These are phyloP conservation scores for Anguilla megastoma DNA, from an alignment of 2,797 vertebrate species.

Conservation along the genomic window DNA sequence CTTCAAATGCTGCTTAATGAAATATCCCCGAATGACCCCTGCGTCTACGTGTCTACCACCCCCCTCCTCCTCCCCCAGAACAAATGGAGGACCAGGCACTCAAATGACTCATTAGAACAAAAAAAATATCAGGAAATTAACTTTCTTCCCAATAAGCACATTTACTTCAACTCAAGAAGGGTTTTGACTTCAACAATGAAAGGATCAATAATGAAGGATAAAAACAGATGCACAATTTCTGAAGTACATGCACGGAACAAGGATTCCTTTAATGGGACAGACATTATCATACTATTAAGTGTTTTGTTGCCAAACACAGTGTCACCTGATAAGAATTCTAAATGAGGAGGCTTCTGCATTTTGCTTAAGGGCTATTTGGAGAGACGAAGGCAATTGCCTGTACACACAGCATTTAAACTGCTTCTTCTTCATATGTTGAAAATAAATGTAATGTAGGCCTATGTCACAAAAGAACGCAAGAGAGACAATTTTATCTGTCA, in stretches of 20 bases:
- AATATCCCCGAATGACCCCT: conserved; percentile 68
- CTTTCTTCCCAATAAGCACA: conserved; percentile 20
- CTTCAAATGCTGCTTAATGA: conserved; percentile 72
- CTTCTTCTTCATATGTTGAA: neutral
- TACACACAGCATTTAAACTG: neutral
- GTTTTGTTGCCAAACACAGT: conserved; percentile 22
- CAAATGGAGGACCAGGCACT: conserved; percentile 8
- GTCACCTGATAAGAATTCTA: conserved; percentile 22
- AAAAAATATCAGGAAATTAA: conserved; percentile 22
- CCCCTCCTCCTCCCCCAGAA: neutral
- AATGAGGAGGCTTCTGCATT: neutral
- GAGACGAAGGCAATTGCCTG: neutral
- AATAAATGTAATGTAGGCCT: neutral
- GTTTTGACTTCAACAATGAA: conserved; percentile 18
- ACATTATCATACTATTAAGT: conserved; percentile 30
- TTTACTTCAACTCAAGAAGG: conserved; percentile 14
- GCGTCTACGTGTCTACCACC: neutral
- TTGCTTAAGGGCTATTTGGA: conserved; percentile 1
- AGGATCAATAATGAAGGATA: conserved; percentile 31
- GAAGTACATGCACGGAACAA: conserved; percentile 18
- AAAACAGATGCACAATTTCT: conserved; percentile 22
- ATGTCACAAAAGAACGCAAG: neutral
- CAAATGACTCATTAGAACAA: conserved; percentile 10
- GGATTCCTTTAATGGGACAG: conserved; percentile 23
- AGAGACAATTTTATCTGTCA: neutral